A percentile compares a stretch with the other conserved stretches of the same genome.
Conservation (phyloP, 2,113 vertebrate species). For the Sapajus apella region DNA sequence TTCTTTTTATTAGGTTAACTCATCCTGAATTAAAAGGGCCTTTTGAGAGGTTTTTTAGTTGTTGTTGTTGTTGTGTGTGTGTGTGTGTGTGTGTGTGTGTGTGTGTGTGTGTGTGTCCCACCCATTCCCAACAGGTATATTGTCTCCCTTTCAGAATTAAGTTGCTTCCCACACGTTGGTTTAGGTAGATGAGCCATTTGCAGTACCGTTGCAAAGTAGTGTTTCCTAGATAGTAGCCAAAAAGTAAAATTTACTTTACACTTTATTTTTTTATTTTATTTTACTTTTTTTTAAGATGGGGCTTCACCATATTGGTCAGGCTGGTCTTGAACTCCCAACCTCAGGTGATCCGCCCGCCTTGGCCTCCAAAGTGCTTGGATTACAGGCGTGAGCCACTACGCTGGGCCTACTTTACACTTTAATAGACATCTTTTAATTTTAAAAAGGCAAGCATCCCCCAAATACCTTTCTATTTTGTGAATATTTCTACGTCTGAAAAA, state of each 20-base stretch:
- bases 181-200: background rate
- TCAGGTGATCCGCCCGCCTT: too few species aligned
- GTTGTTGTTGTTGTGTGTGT: too few species aligned
- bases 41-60: background rate
- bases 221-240: background rate
- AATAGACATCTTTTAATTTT: background rate
- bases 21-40: background rate
- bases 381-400: too few species aligned
- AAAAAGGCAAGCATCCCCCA: background rate
- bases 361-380: too few species aligned
- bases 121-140: background rate
- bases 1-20: constrained; percentile 23
- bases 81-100: too few species aligned
- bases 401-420: background rate
- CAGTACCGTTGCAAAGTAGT: background rate
- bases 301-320: too few species aligned
- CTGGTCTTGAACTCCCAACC: too few species aligned
- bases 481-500: background rate
- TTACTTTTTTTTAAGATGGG: too few species aligned
- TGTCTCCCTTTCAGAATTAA: background rate
- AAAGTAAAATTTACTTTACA: background rate
- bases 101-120: background rate
- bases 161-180: constrained; percentile 22
- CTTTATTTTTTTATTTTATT: background rate
- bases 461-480: background rate